Conservation (phyloP, 2,888 invertebrate species). For the Lepidochrysops patricia region DNA sequence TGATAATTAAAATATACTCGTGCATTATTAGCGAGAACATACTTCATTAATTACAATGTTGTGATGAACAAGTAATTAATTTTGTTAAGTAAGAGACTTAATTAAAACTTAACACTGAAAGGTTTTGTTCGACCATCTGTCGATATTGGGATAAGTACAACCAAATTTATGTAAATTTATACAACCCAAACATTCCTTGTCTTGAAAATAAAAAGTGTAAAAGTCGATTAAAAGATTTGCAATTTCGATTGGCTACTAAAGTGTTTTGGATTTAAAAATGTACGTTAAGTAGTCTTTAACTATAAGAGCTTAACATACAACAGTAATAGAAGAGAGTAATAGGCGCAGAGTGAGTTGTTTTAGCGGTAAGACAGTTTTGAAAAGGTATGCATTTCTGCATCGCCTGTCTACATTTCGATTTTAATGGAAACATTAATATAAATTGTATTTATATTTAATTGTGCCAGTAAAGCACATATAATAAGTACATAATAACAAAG, state of each 20-base stretch:
- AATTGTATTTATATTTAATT: constrained; percentile 5
- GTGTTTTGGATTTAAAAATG: too few relatives aligned
- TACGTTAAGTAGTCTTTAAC: too few relatives aligned
- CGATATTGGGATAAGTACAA: neutral
- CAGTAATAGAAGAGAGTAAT: too few relatives aligned
- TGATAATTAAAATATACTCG: neutral
- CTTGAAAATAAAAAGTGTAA: neutral
- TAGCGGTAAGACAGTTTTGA: too few relatives aligned
- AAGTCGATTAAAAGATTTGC: neutral
- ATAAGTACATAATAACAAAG: neutral
- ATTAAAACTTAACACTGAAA: constrained; percentile 28
- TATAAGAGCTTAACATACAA: too few relatives aligned
- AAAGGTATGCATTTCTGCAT: too few relatives aligned
- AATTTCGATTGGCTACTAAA: neutral
- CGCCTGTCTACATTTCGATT: too few relatives aligned
- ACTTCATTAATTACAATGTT: neutral
- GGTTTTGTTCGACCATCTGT: constrained; percentile 2
- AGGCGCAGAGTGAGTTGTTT: too few relatives aligned
- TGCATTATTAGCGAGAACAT: neutral
- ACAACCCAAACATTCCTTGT: neutral
- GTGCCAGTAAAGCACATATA: neutral
- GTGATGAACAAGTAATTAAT: neutral
- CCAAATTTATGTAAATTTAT: neutral
- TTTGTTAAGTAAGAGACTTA: constrained; percentile 22
- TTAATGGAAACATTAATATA: too few relatives aligned